A percentile compares a stretch with the other conserved stretches of the same genome.
Conservation (phyloP, 1,140 invertebrate genomes). For the Arctopsyche grandis region DNA sequence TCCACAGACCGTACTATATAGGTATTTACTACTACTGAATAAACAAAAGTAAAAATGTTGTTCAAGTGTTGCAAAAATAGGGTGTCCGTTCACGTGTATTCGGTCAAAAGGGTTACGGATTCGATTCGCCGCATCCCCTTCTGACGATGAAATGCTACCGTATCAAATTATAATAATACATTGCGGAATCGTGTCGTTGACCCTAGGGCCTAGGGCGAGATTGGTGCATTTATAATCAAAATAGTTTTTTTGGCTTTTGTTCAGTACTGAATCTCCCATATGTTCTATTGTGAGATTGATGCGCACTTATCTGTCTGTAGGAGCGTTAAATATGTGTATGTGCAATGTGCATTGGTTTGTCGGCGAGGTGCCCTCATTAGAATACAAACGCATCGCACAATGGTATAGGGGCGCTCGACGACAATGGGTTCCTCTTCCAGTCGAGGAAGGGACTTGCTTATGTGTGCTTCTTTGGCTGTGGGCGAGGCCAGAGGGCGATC, state of each 20-base stretch:
- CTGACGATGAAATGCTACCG: not conserved
- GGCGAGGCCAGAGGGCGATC: conserved; percentile 21
- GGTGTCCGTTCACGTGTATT: not conserved
- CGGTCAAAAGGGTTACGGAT: not conserved
- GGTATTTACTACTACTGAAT: not conserved
- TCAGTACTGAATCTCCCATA: not conserved
- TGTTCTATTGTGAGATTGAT: not conserved
- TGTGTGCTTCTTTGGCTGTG: not conserved
- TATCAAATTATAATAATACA: not conserved
- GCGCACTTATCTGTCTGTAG: not conserved
- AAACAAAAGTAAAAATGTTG: conserved; percentile 16
- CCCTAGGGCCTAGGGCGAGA: no score
- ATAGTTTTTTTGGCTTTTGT: no score
- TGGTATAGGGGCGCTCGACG: conserved; percentile 12
- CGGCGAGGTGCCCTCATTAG: conserved; percentile 20
- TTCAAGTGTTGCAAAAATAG: not conserved
- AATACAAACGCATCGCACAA: conserved; percentile 23
- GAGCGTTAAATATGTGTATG: not conserved
- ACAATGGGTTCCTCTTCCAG: conserved; percentile 1
- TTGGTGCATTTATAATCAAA: no score
- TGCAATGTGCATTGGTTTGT: not conserved
- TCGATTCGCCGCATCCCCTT: not conserved
- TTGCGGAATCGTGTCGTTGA: no score
- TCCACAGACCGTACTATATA: not conserved
- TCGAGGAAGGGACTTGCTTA: not conserved